Evolutionary conservation across 64 coral and sea anemone species (phyloP), one percentile per base, ranked within the genome.

Genomic region (Pachyseris speciosa): DNA sequence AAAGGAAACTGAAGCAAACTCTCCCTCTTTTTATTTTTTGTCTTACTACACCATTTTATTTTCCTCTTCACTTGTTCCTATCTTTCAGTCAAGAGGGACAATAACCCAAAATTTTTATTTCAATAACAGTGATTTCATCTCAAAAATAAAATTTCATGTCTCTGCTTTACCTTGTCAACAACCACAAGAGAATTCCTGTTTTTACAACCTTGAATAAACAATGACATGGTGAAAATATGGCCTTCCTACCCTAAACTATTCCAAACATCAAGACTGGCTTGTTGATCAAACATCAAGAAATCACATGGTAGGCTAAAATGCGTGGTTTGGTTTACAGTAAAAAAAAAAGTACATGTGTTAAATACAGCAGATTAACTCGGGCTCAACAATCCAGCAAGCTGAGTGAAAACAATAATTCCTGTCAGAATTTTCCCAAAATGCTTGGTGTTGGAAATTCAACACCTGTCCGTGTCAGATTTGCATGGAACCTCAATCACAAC

Each of bases 401-500:
- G 58, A 41, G 20, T 85, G 68, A 97, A 78, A 95, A 87, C 67
- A 85, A 90, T 60, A 85, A 88, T 84, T 92, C 65, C 61, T 92
- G 94, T 59, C 90, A 96, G 64, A 25, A 20, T 66, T 68, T 83
- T 84, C 78, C 37, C 69, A 93, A 93, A 89, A 89, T 93, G 79
- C 59, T 90, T 55, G 29, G 47, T 73, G 78, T 77, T 86, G 79
- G 67, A 74, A 63, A 71, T 68, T n/a, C 78, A 96, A 80, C 95
- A 97, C 95, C 95, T 97, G 95, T 71, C 74, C 27, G 2, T 12
- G 17, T 22, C 34, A 85, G 45, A 90, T 95, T 95, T 91, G 89
- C 94, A 95, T 95, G 78, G 64, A 80, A 79, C 22, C 53, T 68
- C 74, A 37, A 84, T 50, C 49, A 57, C 51, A 28, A 72, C 36